Conservation (phyloP, 2,797 vertebrate species). For the Acropternis orthonyx region DNA sequence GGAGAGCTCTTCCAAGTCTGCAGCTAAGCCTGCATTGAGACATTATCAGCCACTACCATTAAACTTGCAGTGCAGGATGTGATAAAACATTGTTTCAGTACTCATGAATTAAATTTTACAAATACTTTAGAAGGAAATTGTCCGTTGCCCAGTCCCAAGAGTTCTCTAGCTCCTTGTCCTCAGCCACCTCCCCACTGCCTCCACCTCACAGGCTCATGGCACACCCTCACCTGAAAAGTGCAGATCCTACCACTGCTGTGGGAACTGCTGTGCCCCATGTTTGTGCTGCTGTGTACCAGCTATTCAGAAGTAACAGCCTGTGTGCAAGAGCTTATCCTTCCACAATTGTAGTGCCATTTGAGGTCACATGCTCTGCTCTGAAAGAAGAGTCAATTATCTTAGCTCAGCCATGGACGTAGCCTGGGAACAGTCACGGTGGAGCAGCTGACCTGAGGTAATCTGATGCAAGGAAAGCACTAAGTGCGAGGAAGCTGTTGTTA, state of each 20-base stretch:
- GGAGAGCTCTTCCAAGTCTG: background rate
- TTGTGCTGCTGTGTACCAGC: fast-evolving
- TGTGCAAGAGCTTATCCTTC: background rate
- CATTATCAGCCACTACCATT: background rate
- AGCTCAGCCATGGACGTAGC: background rate
- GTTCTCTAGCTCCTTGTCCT: background rate
- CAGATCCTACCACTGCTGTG: background rate
- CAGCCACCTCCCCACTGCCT: background rate
- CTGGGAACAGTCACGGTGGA: background rate
- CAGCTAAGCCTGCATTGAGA: background rate
- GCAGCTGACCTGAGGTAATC: background rate
- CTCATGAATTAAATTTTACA: background rate
- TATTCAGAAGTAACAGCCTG: background rate
- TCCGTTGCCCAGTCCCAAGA: background rate
- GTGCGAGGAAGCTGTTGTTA: background rate
- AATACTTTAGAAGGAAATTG: background rate
- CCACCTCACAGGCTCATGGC: background rate
- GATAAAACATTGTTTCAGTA: background rate
- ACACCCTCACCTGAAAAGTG: background rate
- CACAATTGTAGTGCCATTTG: background rate
- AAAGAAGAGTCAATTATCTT: background rate
- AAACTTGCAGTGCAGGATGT: background rate
- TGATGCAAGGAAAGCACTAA: background rate
- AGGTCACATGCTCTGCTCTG: background rate
- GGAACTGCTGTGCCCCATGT: fast-evolving